Conservation (phyloP, 2,797 vertebrate species). For the Poecilia velifera region DNA sequence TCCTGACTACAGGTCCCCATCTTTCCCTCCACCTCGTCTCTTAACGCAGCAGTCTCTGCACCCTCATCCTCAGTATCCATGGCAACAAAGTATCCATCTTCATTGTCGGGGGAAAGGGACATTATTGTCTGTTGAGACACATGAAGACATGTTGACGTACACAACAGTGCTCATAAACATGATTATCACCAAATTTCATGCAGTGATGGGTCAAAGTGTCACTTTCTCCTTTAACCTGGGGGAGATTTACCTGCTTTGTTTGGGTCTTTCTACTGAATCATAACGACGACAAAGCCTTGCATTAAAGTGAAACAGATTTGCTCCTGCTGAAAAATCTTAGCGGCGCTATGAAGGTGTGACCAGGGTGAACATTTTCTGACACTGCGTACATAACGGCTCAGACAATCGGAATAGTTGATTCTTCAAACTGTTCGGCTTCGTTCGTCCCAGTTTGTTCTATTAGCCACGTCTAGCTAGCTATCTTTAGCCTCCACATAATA, state of each 20-base stretch:
- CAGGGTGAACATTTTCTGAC: background rate
- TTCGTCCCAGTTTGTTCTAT: constrained; percentile 19
- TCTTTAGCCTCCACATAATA: constrained; percentile 38
- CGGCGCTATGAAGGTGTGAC: background rate
- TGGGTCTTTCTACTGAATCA: constrained; percentile 3
- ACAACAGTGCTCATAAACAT: background rate
- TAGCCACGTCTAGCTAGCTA: constrained; percentile 41
- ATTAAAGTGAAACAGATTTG: background rate
- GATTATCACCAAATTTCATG: background rate
- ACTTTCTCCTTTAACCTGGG: background rate
- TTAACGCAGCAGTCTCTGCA: constrained; percentile 70
- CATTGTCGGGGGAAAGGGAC: constrained; percentile 91
- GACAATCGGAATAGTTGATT: constrained; percentile 46
- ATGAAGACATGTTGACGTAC: constrained; percentile 28
- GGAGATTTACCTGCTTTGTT: background rate
- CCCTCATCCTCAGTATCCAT: constrained; percentile 90
- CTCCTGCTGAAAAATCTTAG: constrained; percentile 15
- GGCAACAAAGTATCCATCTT: constrained; percentile 93
- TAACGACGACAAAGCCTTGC: background rate
- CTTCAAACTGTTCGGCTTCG: constrained; percentile 17
- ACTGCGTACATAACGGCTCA: background rate
- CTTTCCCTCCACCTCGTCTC: constrained; percentile 79
- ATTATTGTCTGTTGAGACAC: constrained; percentile 81
- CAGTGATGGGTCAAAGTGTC: background rate
- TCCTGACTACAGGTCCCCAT: constrained; percentile 68